Conservation (phyloP, 2,113 vertebrate species). For the Naja naja region DNA sequence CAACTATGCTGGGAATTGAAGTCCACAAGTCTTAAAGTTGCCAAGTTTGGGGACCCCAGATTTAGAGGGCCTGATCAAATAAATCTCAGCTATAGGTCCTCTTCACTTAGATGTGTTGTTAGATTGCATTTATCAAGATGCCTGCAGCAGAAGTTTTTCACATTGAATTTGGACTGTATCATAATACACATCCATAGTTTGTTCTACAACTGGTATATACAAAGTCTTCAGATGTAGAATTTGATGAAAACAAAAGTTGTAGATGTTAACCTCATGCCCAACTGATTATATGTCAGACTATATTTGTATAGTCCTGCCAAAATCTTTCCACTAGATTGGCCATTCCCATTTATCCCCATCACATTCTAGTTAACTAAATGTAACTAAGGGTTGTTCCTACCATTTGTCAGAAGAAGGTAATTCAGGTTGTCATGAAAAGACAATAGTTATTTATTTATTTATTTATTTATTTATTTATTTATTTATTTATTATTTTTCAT, state of each 20-base stretch:
- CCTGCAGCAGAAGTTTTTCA: not conserved
- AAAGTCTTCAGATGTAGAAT: not conserved
- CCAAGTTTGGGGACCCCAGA: too few relatives aligned
- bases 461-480: not conserved
- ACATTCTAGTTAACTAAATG: not conserved
- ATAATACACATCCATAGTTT: not conserved
- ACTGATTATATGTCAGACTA: not conserved
- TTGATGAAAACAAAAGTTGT: not conserved
- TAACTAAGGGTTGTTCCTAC: not conserved
- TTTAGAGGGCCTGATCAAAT: not conserved
- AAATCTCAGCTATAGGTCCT: not conserved
- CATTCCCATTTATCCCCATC: not conserved
- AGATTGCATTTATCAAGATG: not conserved
- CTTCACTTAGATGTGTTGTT: not conserved
- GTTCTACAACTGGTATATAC: not conserved
- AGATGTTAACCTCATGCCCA: not conserved
- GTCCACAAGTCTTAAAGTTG: too few relatives aligned
- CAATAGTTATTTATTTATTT: not conserved
- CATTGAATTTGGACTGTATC: not conserved
- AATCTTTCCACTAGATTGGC: not conserved
- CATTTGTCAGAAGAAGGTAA: not conserved
- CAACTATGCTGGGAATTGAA: too few relatives aligned
- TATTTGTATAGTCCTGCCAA: not conserved
- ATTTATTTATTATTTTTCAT: not conserved
- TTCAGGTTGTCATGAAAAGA: not conserved